Evolutionary conservation across 2,888 invertebrate species (phyloP), one percentile per base, ranked within the genome.

Genomic region (Plagodis dolabraria): DNA sequence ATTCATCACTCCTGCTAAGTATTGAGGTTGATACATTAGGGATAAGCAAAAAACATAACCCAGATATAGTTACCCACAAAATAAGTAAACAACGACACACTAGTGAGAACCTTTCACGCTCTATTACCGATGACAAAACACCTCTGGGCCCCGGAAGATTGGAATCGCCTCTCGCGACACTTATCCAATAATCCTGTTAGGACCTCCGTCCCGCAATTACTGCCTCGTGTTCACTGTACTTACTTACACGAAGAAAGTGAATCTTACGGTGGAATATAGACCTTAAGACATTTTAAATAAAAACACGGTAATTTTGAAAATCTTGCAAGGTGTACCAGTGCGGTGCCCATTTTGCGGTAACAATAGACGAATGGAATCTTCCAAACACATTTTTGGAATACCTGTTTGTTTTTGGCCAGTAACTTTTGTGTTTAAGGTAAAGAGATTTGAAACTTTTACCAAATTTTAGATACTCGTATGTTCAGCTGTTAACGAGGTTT

Each of bases 141-240:
- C 52, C 44, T 34, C 47, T 45, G 50, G 54, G 53, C 55, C 58
- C 53, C 63, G 55, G 63, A 53, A 53, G 53, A 60, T 63, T 56
- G 60, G 44, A 57, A 51, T 49, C 34, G 58, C 60, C 60, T 63
- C 56, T 50, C 52, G 52, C 51, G 55, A 60, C 63, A 63, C 63
- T 63, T 60, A 62, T 57, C 48, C 48, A 53, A 57, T 60, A 63
- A 65, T 58, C 58, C 48, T 48, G 43, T 60, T 53, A 53, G 40
- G 33, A 42, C 22, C 45, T 33, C 52, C 46, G 54, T 38, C 45
- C n/a, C 53, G 53, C 58, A 49, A 44, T 53, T 56, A 53, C 49
- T 42, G 42, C n/a, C 47, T 59, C 48, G 53, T 50, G 33, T 54
- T 43, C 35, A 49, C 40, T 42, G 50, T 38, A 38, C 40, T 7